Evolutionary conservation across 2,888 invertebrate genomes (phyloP).

Genomic region (Oscheius sp.): DNA sequence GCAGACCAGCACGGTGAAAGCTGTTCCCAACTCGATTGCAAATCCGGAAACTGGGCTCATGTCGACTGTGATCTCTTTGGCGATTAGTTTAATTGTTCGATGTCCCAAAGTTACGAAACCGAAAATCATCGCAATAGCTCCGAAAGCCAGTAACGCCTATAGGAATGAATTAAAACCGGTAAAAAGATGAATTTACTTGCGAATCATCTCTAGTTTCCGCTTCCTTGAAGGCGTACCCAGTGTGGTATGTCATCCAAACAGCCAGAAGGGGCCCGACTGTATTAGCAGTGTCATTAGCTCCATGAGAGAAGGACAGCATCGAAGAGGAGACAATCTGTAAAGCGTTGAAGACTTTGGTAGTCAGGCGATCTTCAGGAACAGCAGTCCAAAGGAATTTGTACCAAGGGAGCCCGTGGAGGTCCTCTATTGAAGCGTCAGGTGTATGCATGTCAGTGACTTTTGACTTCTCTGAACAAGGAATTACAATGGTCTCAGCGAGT

Average conservation of each 20-base stretch:
- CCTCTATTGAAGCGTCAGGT: constrained; percentile 45
- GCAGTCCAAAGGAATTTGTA: constrained; percentile 57
- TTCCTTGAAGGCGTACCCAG: constrained; percentile 59
- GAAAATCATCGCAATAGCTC: constrained; percentile 59
- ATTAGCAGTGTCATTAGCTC: constrained; percentile 81
- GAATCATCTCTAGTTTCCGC: constrained; percentile 59
- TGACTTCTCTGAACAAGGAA: constrained; percentile 33
- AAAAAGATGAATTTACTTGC: constrained; percentile 32
- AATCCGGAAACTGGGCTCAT: constrained; percentile 64
- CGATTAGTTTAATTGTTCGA: constrained; percentile 59
- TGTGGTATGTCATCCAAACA: constrained; percentile 59
- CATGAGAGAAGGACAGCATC: constrained; percentile 97
- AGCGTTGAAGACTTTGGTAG: constrained; percentile 76
- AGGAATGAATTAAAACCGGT: background rate
- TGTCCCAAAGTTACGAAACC: constrained; percentile 62
- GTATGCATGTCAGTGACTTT: constrained; percentile 49
- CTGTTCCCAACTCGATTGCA: constrained; percentile 65
- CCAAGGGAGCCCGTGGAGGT: constrained; percentile 53
- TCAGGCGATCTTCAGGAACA: constrained; percentile 56
- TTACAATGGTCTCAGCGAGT: too few relatives aligned
- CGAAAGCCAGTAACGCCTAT: constrained; percentile 50
- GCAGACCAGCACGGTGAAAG: constrained; percentile 66
- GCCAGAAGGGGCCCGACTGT: constrained; percentile 66
- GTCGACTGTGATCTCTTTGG: constrained; percentile 60
- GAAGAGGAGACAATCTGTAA: constrained; percentile 94